Evolutionary conservation across 2,797 vertebrate genomes (phyloP).

Genomic region (Gymnodraco acuticeps): DNA sequence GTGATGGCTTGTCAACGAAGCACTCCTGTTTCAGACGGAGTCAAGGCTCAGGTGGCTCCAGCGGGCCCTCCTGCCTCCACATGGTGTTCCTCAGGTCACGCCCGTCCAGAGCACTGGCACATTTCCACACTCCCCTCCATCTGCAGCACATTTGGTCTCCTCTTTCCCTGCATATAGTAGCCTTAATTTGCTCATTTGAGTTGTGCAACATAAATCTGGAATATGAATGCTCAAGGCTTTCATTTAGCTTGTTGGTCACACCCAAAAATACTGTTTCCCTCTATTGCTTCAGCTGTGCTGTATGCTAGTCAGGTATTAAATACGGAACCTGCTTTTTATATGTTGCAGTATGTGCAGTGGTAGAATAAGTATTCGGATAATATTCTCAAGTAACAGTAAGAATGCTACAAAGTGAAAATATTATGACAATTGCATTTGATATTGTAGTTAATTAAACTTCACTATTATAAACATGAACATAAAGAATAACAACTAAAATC

Average conservation of each 20-base stretch:
- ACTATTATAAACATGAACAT: background rate
- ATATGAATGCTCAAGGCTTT: constrained; percentile 39
- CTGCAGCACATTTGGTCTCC: constrained; percentile 40
- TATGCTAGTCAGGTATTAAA: constrained; percentile 16
- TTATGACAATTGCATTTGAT: background rate
- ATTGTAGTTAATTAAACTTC: background rate
- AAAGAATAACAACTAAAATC: background rate
- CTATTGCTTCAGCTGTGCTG: constrained; percentile 1
- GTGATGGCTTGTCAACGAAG: constrained; percentile 83
- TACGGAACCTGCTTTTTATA: background rate
- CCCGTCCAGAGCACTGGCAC: constrained; percentile 37
- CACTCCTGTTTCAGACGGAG: constrained; percentile 83
- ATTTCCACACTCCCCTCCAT: constrained; percentile 55
- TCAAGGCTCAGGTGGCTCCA: constrained; percentile 81
- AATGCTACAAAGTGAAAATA: background rate
- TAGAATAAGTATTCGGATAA: constrained; percentile 2
- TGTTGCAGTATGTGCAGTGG: background rate
- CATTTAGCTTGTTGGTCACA: constrained; percentile 53
- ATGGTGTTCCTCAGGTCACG: constrained; percentile 62
- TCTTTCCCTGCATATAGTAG: constrained; percentile 9
- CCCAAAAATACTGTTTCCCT: constrained; percentile 32
- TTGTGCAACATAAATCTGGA: constrained; percentile 44
- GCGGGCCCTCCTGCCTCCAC: constrained; percentile 51
- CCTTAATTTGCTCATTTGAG: constrained; percentile 28
- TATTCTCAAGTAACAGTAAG: background rate